Conservation (phyloP, 2,888 invertebrate genomes). For the Scaptomyza caliginosa region DNA sequence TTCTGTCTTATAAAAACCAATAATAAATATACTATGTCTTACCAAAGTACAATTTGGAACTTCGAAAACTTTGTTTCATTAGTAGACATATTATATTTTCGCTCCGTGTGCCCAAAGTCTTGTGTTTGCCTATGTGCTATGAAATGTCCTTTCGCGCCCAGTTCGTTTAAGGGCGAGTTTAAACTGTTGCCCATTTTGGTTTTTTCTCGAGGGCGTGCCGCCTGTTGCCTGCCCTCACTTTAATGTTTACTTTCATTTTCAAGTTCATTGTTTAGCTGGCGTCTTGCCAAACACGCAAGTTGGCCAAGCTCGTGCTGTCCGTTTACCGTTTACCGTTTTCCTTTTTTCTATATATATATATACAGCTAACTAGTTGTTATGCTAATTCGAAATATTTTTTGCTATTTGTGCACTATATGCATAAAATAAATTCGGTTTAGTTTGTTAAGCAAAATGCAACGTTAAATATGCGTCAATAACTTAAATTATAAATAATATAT, state of each 20-base stretch:
- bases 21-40: too few relatives aligned
- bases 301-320: conserved; percentile 13
- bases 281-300: conserved; percentile 56
- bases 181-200: conserved; percentile 71
- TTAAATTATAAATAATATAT: too few relatives aligned
- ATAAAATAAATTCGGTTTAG: conserved; percentile 3
- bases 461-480: conserved; percentile 16
- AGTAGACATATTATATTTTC: not conserved
- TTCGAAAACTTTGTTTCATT: not conserved
- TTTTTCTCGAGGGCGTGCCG: conserved; percentile 61
- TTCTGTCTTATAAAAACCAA: too few relatives aligned
- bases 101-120: conserved; percentile 1
- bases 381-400: conserved; percentile 41
- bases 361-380: conserved; percentile 32
- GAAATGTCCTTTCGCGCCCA: conserved; percentile 39
- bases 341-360: too few relatives aligned
- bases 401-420: conserved; percentile 6
- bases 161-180: conserved; percentile 53
- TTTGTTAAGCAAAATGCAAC: conserved; percentile 14
- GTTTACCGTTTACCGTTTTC: conserved; percentile 1
- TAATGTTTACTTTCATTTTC: not conserved
- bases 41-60: too few relatives aligned
- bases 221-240: conserved; percentile 4
- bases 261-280: conserved; percentile 17
- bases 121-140: conserved; percentile 51